A percentile compares a stretch with the other conserved stretches of the same genome.
phyloP scores from a whole-genome alignment of 2,113 vertebrate species.

The Sakesphorus luctuosus region DNA sequence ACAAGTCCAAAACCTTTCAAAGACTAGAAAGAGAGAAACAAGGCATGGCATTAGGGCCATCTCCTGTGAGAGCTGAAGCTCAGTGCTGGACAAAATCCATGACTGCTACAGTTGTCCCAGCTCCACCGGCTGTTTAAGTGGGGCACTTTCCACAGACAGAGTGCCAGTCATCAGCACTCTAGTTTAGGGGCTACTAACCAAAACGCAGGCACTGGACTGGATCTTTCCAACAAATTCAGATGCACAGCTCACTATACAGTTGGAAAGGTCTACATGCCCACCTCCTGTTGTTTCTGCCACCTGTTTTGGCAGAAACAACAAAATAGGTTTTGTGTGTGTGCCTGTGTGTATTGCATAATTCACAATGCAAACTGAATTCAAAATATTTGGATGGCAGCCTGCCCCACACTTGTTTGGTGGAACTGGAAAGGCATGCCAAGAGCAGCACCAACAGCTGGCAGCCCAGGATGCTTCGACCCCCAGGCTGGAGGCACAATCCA shows the following conservation, averaged over 20 bases:
- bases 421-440: neutral
- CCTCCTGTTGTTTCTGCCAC: neutral
- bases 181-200: neutral
- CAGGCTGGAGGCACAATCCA: neutral
- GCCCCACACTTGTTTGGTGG: neutral
- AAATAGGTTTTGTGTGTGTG: neutral
- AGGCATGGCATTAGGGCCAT: neutral
- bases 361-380: neutral
- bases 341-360: neutral
- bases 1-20: neutral
- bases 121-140: neutral
- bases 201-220: neutral
- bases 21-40: neutral
- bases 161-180: neutral
- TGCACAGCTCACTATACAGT: neutral
- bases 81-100: neutral
- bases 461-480: neutral
- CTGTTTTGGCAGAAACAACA: neutral
- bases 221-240: neutral
- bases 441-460: neutral
- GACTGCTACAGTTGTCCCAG: accelerated
- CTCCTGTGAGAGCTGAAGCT: neutral
- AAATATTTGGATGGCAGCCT: neutral
- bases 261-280: neutral
- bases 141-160: accelerated